Base-by-base conservation (phyloP, 2,888 invertebrate genomes). In the Gnatocerus cornutus region DNA sequence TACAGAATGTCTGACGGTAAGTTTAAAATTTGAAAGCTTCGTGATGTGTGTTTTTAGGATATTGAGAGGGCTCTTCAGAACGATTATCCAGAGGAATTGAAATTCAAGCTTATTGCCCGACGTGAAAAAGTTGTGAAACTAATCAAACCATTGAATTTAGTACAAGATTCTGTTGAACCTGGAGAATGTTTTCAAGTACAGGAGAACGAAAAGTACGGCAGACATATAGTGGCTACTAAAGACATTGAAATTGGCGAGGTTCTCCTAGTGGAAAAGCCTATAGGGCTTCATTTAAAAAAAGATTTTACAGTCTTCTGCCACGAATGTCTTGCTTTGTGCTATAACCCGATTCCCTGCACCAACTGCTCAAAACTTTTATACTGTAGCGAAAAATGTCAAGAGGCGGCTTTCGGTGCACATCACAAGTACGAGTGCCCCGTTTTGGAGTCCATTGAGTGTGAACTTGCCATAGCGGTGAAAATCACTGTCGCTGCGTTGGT, bases 401-500 rank as follows among this genome's bases (percentile, higher is more conserved):
- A 86, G 1, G 83, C 83, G 0, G 92, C 93, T 1, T 90, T 88
- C 86, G 83, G 87, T 37, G 86, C 87, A 14, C 93, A 92, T 82
- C 97, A 97, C 83, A 86, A 87, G 71, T 86, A 90, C 71, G 96
- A 96, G 85, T 96, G 96, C 80, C 81, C 87, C 1, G 84, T 93
- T 41, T 87, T 93, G 77, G 86, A 84, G 87, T 30, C 81, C 0
- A 4, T 56, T 13, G 9, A 29, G 0, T 13, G n/a, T 5, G 55
- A 13, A 33, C 14, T 55, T 7, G 83, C 91, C 21, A 84, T 92
- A 8, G 90, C 91, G 13, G 79, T 93, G 59, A 87, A 91, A 76
- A 87, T 90, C 73, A 75, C 39, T 10, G 27, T 10, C 73, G 74
- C 48, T 55, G 58, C 12, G n/a, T 12, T 41, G 6, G 6, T 7